Evolutionary conservation across 2,797 vertebrate genomes (phyloP), one percentile per base, ranked within the genome.

Genomic region (Pipistrellus pipistrellus): DNA sequence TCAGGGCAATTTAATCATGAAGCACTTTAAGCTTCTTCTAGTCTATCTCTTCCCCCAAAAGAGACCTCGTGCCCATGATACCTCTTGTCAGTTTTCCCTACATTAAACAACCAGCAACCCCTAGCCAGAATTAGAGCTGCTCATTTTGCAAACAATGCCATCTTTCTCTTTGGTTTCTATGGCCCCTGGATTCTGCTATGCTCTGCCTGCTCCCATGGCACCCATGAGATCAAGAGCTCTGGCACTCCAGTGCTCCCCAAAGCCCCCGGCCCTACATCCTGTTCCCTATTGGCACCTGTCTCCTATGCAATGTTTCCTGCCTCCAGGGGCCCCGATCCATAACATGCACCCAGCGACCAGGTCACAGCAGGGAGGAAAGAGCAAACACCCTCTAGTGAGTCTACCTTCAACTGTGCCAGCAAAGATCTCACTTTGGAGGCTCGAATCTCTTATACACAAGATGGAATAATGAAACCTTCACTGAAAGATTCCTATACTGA

Each of bases 1-100:
- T 77, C 93, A 90, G n/a, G 77, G 85, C 85, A 73, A 94, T 91
- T 94, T 32, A 77, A 89, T 91, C 93, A 75, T 7, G 0, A 68
- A 57, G 85, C 62, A 93, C 25, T 73, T 77, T 73, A 81, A 93
- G 53, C 38, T 82, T 32, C 77, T 85, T 55, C 92, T 93, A 46
- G 81, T 78, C 55, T 75, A 38, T 35, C 66, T 17, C 2, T 17
- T 38, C 23, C 82, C 64, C 68, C 73, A 55, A 72, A 76, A 62
- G 68, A 72, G 51, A 64, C 71, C 64, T 81, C 73, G 13, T 30
- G 21, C 5, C 44, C 23, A 32, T 38, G 10, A 80, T 17, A 71
- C 0, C 4, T 51, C 89, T 76, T 81, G 66, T 92, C 90, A 73
- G 81, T 69, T 44, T 38, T 66, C 68, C 76, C 85, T 73, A 35